phyloP scores from a whole-genome alignment of 2,113 vertebrate species.

The Pygoscelis antarcticus region DNA sequence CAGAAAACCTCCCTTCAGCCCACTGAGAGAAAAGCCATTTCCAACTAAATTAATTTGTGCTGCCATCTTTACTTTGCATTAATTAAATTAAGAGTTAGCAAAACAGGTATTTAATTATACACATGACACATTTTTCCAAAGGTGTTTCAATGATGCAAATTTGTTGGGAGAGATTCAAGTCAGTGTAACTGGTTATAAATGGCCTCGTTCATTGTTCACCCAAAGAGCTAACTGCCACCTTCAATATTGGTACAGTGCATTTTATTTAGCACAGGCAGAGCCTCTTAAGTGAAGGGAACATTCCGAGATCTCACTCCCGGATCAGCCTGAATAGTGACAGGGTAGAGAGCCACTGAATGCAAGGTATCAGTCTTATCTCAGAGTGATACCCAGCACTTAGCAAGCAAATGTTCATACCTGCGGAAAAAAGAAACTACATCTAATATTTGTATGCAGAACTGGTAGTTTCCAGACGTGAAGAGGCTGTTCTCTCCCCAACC shows the following conservation, averaged over 20 bases:
- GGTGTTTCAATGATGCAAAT: slow-evolving; percentile 52
- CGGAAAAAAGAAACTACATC: background rate
- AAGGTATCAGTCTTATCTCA: background rate
- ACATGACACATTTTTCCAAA: slow-evolving; percentile 55
- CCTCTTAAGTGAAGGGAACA: background rate
- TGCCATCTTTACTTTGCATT: slow-evolving; percentile 38
- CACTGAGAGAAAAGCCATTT: slow-evolving; percentile 37
- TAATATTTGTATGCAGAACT: background rate
- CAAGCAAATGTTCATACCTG: background rate
- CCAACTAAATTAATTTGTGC: slow-evolving; percentile 45
- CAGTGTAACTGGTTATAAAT: slow-evolving; percentile 7
- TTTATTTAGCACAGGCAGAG: background rate
- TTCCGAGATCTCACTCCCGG: background rate
- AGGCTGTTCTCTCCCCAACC: background rate
- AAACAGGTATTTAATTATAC: slow-evolving; percentile 64
- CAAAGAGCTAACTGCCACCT: background rate
- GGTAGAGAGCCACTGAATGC: background rate
- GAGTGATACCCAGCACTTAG: background rate
- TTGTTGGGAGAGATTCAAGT: slow-evolving; percentile 32
- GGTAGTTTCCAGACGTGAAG: background rate
- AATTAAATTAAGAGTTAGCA: slow-evolving; percentile 61
- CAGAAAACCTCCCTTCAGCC: background rate
- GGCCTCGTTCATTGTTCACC: background rate
- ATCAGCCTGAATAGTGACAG: background rate
- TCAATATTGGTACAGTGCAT: background rate